Conservation (phyloP, 2,888 invertebrate genomes). For the Panzeria rudis region DNA sequence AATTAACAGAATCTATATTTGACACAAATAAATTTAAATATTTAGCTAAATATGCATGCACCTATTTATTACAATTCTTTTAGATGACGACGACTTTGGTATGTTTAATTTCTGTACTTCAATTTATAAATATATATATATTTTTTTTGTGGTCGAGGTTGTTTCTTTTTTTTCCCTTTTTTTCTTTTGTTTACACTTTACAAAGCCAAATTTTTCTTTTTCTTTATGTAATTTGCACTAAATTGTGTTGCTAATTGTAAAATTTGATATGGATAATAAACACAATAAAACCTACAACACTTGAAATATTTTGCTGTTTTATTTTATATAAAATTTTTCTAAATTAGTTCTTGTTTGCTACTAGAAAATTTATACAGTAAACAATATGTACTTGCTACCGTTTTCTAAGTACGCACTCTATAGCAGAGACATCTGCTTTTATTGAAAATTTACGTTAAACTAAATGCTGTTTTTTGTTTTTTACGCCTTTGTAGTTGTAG, state of each 20-base stretch:
- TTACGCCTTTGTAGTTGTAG: background rate
- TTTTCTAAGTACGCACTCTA: constrained; percentile 8
- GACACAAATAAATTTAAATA: background rate
- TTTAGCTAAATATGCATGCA: background rate
- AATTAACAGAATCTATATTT: background rate
- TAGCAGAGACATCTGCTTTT: background rate
- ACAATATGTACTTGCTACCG: constrained; percentile 22
- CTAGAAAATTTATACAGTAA: constrained; percentile 22
- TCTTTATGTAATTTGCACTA: constrained; percentile 59
- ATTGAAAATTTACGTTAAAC: constrained; percentile 56
- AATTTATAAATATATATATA: constrained; percentile 1
- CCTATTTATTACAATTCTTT: background rate
- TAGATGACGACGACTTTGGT: background rate
- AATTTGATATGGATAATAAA: constrained; percentile 27
- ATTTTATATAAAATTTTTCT: constrained; percentile 20
- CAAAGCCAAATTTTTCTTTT: background rate
- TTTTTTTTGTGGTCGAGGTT: constrained; percentile 42
- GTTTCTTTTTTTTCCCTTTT: constrained; percentile 30
- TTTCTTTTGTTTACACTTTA: constrained; percentile 29
- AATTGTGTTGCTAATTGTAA: constrained; percentile 30
- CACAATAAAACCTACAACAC: constrained; percentile 14
- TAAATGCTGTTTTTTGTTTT: constrained; percentile 46
- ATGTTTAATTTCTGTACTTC: constrained; percentile 3
- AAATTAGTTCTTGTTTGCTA: constrained; percentile 16
- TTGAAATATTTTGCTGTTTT: background rate